These are phyloP conservation scores for Setophaga coronata DNA, from an alignment of 2,113 vertebrate species.

Conservation along the genomic window DNA sequence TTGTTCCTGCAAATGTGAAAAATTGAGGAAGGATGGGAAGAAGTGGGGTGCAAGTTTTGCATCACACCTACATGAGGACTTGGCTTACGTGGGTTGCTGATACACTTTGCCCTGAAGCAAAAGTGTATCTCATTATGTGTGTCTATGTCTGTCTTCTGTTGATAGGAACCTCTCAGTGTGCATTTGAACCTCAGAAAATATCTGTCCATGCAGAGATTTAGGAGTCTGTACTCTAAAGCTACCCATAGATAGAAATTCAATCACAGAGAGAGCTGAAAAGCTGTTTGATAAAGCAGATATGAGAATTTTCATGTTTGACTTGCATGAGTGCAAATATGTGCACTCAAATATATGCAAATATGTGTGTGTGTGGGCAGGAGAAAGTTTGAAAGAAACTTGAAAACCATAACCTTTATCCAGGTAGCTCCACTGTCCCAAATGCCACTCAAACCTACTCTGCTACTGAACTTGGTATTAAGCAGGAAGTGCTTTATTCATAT, in stretches of 20 bases:
- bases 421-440: neutral
- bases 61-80: neutral
- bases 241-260: neutral
- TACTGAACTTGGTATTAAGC: neutral
- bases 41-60: neutral
- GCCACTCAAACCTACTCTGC: neutral
- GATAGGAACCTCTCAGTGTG: neutral
- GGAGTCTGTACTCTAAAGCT: neutral
- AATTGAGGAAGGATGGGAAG: neutral
- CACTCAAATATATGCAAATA: neutral
- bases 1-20: conserved; percentile 1
- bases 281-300: neutral
- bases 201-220: neutral
- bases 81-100: neutral
- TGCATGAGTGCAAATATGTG: neutral
- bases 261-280: neutral
- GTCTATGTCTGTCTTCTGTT: neutral
- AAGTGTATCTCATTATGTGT: neutral
- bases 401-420: neutral
- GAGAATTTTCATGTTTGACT: neutral
- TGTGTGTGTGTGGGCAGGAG: neutral
- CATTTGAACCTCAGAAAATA: neutral
- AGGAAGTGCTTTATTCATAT: neutral
- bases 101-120: neutral
- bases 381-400: neutral